phyloP scores from a whole-genome alignment of 2,113 vertebrate species.

The Microcebus lehilahytsara region DNA sequence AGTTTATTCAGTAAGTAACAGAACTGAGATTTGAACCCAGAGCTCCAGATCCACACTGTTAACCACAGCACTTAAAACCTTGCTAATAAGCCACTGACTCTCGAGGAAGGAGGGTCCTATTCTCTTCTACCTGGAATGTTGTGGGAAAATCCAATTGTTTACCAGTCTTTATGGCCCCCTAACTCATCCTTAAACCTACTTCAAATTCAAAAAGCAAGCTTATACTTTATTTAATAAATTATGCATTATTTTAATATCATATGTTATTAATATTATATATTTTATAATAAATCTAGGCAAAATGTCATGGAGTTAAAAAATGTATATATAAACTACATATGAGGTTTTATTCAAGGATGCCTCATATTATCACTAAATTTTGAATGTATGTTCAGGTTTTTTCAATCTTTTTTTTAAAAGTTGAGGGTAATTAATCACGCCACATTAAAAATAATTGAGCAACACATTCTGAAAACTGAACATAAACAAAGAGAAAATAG shows the following conservation, averaged over 20 bases:
- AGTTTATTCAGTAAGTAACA: not conserved
- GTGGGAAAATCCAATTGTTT: not conserved
- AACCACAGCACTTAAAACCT: not conserved
- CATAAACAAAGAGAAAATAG: not conserved
- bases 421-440: not conserved
- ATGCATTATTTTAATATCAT: not conserved
- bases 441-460: not conserved
- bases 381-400: not conserved
- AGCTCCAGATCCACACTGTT: not conserved
- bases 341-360: not conserved
- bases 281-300: not conserved
- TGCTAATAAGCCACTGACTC: not conserved
- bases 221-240: slow-evolving; percentile 19
- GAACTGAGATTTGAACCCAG: not conserved
- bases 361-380: not conserved
- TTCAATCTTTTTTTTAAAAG: not conserved
- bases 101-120: not conserved
- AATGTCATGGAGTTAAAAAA: slow-evolving; percentile 44
- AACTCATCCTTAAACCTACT: not conserved
- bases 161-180: not conserved
- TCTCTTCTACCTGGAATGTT: not conserved
- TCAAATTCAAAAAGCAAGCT: slow-evolving; percentile 43
- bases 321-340: not conserved
- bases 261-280: slow-evolving; percentile 23
- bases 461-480: not conserved